Conservation (phyloP, 2,888 invertebrate genomes). For the Archips xylosteana region DNA sequence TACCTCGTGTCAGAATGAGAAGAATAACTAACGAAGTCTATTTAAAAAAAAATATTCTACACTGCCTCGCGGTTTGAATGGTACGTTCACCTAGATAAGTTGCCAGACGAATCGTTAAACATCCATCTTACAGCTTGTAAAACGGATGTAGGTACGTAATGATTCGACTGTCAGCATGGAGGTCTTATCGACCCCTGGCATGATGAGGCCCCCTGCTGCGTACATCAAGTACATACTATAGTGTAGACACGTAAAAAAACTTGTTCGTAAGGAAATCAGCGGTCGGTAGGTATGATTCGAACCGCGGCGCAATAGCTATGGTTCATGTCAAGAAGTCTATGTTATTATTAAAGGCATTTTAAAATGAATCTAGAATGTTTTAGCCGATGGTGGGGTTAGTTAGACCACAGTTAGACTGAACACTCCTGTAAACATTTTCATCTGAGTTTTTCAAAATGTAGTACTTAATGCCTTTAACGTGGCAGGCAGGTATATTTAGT, state of each 20-base stretch:
- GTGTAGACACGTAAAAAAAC: background rate
- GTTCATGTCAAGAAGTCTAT: background rate
- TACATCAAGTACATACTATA: background rate
- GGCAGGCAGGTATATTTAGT: too few species aligned
- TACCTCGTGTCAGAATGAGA: too few species aligned
- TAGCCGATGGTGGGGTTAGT: too few species aligned
- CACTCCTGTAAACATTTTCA: too few species aligned
- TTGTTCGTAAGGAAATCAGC: conserved; percentile 25
- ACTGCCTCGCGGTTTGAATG: too few species aligned
- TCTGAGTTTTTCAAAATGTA: too few species aligned
- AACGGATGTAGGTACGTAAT: conserved; percentile 18
- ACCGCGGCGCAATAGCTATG: background rate
- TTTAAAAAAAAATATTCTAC: too few species aligned
- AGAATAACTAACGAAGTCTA: too few species aligned
- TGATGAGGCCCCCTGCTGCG: conserved; percentile 27
- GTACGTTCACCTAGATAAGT: too few species aligned
- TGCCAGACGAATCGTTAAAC: background rate
- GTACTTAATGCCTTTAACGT: too few species aligned
- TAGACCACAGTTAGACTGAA: too few species aligned
- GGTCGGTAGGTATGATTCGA: background rate
- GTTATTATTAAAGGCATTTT: background rate
- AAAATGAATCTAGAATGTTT: background rate
- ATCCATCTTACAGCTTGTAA: conserved; percentile 20
- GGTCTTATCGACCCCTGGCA: conserved; percentile 2
- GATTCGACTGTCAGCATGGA: background rate